phyloP scores from a whole-genome alignment of 2,888 invertebrate genomes.

The Colletes collaris region DNA sequence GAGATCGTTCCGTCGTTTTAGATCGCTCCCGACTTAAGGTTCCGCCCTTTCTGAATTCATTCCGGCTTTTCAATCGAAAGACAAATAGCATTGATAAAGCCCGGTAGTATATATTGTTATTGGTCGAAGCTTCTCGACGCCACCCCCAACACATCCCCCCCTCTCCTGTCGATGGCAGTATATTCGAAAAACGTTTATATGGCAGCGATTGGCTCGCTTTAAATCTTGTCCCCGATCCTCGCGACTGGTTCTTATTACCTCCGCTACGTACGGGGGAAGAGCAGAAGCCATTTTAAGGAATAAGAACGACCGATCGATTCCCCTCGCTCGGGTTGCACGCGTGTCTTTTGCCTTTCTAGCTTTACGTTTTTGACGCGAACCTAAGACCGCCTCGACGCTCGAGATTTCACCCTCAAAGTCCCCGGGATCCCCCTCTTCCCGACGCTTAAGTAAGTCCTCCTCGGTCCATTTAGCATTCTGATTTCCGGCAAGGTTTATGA shows the following conservation, averaged over 20 bases:
- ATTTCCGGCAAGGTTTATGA: conserved; percentile 52
- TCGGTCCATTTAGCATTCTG: conserved; percentile 60
- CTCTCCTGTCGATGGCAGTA: conserved; percentile 19
- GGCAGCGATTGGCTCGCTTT: conserved; percentile 55
- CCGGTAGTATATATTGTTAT: conserved; percentile 43
- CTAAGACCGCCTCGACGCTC: conserved; percentile 4
- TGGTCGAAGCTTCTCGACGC: neutral
- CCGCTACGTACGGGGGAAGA: neutral
- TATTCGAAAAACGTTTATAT: conserved; percentile 63
- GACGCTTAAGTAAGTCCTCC: conserved; percentile 25
- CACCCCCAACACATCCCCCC: conserved; percentile 2
- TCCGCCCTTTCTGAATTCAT: conserved; percentile 53
- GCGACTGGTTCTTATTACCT: conserved; percentile 51
- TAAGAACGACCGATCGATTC: conserved; percentile 51
- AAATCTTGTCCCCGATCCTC: conserved; percentile 60
- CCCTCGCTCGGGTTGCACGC: conserved; percentile 22
- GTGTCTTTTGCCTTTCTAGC: conserved; percentile 1
- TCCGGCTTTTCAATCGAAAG: conserved; percentile 53
- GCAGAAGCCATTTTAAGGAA: conserved; percentile 37
- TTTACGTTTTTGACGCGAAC: conserved; percentile 17
- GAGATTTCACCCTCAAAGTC: conserved; percentile 20
- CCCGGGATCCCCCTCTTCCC: conserved; percentile 2
- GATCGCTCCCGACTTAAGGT: neutral
- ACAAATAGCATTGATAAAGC: conserved; percentile 57
- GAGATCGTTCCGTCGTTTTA: conserved; percentile 23